Conservation (phyloP, 2,888 invertebrate genomes). For the Melipona bicolor region DNA sequence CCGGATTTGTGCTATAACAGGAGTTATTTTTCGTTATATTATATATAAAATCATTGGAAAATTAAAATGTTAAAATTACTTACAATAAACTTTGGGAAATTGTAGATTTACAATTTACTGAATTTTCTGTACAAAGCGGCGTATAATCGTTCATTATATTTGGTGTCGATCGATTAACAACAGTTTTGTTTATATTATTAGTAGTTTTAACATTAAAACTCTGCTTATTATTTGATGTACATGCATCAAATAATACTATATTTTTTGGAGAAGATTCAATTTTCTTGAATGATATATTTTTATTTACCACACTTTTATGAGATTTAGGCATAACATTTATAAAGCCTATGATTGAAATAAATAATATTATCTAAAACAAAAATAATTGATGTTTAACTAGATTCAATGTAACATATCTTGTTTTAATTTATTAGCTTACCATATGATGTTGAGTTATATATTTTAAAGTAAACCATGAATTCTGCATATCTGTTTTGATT, state of each 20-base stretch:
- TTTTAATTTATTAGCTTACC: conserved; percentile 67
- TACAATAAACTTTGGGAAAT: conserved; percentile 51
- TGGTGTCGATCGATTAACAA: conserved; percentile 15
- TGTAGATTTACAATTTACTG: conserved; percentile 13
- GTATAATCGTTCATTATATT: conserved; percentile 26
- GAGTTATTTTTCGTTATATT: not conserved
- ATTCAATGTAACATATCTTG: not conserved
- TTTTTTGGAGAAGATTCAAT: conserved; percentile 70
- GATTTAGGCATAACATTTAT: conserved; percentile 72
- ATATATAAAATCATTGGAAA: not conserved
- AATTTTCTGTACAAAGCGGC: conserved; percentile 17
- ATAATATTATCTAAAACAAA: conserved; percentile 72
- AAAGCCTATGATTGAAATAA: conserved; percentile 73
- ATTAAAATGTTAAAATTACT: conserved; percentile 34
- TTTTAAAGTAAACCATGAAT: conserved; percentile 67
- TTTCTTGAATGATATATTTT: conserved; percentile 78
- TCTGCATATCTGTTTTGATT: conserved; percentile 61
- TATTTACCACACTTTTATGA: conserved; percentile 49
- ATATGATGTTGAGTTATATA: conserved; percentile 74
- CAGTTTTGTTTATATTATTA: conserved; percentile 19
- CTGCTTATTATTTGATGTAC: conserved; percentile 11
- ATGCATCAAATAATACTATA: conserved; percentile 9
- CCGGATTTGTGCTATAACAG: conserved; percentile 36
- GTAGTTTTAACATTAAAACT: conserved; percentile 29
- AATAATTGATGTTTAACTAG: conserved; percentile 14